Evolutionary conservation across 2,888 invertebrate species (phyloP), one percentile per base, ranked within the genome.

Genomic region (Podabrus alpinus): DNA sequence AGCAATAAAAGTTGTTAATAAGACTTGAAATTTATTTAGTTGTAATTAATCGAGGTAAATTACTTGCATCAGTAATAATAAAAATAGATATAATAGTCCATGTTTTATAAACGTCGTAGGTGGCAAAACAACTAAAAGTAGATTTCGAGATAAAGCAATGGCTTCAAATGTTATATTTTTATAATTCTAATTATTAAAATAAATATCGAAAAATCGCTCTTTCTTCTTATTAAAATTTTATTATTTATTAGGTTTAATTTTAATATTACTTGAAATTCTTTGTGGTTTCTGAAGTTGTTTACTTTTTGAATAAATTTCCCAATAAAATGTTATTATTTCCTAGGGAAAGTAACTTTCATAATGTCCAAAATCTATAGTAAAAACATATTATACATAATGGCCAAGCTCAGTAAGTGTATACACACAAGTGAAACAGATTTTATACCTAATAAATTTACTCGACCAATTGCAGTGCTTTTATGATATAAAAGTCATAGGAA

Each of bases 401-500:
- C 1, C 7, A 21, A 21, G 21, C 7, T 5, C 21, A 2, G 7
- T 3, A 21, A 7, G 21, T 7, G 7, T 21, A n/a, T 9, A 68
- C 7, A 29, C 7, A 59, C 29, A 29, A 29, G 25, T 68, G 68
- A 68, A 68, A 59, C 59, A 68, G 17, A 59, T 68, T 68, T 19
- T 45, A 7, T 59, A 68, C 59, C 1, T 59, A 62, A 62, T 13
- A 62, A 13, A 9, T 9, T 24, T 24, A 9, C 9, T 9, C 9
- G 24, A 24, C 24, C 24, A 24, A 24, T 24, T 24, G 9, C 9
- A 24, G 1, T 24, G 24, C 9, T 21, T 24, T 24, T 7, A 24
- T 9, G 45, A 45, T 19, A 13, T 1, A 73, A 70, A 59, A 4
- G 66, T 24, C 66, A 67, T 17, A 62, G 72, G 71, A 72, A 75